These are phyloP conservation scores for Rhagologus leucostigma DNA, from an alignment of 2,113 vertebrate genomes.

Conservation along the genomic window DNA sequence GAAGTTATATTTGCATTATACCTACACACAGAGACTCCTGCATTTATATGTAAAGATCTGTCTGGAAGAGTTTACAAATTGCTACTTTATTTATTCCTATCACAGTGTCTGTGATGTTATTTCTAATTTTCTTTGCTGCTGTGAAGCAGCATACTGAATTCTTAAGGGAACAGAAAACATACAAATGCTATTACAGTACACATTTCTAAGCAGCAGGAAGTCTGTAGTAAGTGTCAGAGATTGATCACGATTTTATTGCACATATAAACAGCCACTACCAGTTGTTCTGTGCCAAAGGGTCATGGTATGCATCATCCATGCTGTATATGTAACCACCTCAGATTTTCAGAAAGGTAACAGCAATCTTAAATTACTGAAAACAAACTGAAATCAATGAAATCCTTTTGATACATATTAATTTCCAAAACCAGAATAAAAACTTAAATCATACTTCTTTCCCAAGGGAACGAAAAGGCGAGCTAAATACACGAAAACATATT, in stretches of 20 bases:
- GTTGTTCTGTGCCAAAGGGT: constrained; percentile 34
- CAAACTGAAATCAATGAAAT: not conserved
- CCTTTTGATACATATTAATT: not conserved
- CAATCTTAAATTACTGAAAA: constrained; percentile 54
- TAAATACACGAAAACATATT: not conserved
- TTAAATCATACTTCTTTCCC: not conserved
- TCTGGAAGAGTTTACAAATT: constrained; percentile 34
- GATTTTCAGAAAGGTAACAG: constrained; percentile 15
- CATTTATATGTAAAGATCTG: not conserved
- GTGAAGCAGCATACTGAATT: constrained; percentile 59
- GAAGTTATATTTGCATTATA: not conserved
- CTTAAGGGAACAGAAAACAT: constrained; percentile 71
- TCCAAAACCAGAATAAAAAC: not conserved
- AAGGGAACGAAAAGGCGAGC: not conserved
- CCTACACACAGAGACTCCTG: not conserved
- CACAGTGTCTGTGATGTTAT: constrained; percentile 27
- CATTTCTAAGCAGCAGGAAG: constrained; percentile 71
- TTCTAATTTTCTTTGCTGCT: constrained; percentile 71
- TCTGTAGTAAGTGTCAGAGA: constrained; percentile 74
- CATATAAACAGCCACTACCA: constrained; percentile 62
- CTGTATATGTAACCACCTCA: constrained; percentile 40
- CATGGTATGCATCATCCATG: not conserved
- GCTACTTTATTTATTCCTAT: constrained; percentile 25
- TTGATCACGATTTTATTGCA: constrained; percentile 65
- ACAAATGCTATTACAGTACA: constrained; percentile 72